A percentile compares a stretch with the other conserved stretches of the same genome.
Evolutionary conservation across 2,888 invertebrate genomes (phyloP).

Genomic region (Metellina segmentata): DNA sequence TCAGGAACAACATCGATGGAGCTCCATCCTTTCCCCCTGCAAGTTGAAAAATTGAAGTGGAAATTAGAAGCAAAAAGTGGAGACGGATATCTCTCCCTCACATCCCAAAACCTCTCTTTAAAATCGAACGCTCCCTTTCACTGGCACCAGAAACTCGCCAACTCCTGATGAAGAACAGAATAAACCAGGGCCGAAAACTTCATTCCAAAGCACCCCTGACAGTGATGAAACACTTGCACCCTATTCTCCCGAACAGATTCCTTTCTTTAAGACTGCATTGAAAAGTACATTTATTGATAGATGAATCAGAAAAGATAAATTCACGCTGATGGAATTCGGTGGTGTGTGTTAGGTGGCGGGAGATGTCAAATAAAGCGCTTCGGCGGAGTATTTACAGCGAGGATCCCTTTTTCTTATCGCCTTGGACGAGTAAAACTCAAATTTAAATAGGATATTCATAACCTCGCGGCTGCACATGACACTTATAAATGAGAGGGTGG

Average conservation of each 20-base stretch:
- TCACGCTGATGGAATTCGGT: constrained; percentile 18
- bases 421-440: constrained; percentile 42
- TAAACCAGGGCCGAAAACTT: neutral
- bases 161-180: constrained; percentile 56
- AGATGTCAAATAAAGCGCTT: constrained; percentile 28
- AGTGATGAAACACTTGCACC: constrained; percentile 70
- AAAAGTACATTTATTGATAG: constrained; percentile 67
- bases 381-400: constrained; percentile 37
- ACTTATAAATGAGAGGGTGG: constrained; percentile 35
- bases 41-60: constrained; percentile 60
- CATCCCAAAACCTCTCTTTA: constrained; percentile 31
- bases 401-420: constrained; percentile 44
- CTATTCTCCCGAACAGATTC: constrained; percentile 54
- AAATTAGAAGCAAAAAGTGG: constrained; percentile 44
- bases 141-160: constrained; percentile 16
- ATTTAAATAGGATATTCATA: constrained; percentile 70
- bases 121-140: constrained; percentile 33
- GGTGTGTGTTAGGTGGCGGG: neutral
- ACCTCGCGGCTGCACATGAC: constrained; percentile 38
- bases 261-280: constrained; percentile 35
- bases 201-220: constrained; percentile 59
- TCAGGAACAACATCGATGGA: constrained; percentile 1
- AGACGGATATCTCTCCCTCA: constrained; percentile 19
- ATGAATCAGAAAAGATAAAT: constrained; percentile 68
- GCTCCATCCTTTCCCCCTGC: constrained; percentile 17